Percentiles rank a stretch among this genome's conserved stretches.
phyloP scores from a whole-genome alignment of 2,113 vertebrate genomes.

The Lamprologus tigripictilis region DNA sequence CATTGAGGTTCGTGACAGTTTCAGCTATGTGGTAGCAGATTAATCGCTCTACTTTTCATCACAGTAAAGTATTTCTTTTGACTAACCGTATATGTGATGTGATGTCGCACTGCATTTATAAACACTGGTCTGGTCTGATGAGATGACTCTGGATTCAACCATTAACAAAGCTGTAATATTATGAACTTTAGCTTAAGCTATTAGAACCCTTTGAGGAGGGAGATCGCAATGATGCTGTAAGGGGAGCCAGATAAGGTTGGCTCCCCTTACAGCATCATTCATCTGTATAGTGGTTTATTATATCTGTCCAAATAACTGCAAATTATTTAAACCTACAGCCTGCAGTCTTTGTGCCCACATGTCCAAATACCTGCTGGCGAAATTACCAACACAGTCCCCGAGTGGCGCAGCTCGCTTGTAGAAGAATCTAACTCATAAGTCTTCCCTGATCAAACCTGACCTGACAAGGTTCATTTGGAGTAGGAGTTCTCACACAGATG shows the following conservation, averaged over 20 bases:
- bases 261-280: background rate
- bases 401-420: background rate
- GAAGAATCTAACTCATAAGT: background rate
- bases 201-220: background rate
- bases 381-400: background rate
- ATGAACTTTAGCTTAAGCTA: background rate
- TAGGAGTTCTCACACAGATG: background rate
- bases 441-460: background rate
- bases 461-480: background rate
- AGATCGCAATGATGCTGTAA: background rate
- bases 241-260: background rate
- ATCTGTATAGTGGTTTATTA: background rate
- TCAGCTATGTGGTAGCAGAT: background rate
- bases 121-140: background rate
- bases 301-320: background rate
- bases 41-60: background rate
- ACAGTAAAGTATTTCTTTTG: background rate
- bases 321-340: background rate
- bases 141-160: background rate
- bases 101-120: background rate
- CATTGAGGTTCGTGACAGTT: background rate
- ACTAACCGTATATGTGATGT: fast-evolving
- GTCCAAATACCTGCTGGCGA: background rate
- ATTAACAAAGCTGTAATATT: background rate
- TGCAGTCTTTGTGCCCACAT: background rate